phyloP scores from a whole-genome alignment of 1,140 invertebrate species.

The Aphis gossypii region DNA sequence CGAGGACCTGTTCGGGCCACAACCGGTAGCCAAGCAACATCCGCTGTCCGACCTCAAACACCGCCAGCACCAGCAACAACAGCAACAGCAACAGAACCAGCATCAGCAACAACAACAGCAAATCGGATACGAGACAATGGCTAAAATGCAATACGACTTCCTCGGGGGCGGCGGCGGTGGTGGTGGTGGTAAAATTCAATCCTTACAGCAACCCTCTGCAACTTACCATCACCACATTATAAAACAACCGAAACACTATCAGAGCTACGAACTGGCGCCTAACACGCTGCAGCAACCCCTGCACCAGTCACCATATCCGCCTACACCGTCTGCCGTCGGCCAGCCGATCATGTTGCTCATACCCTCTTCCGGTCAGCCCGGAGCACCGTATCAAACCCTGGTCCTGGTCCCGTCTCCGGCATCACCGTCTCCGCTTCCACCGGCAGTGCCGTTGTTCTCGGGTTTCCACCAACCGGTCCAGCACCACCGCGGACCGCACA shows the following conservation, averaged over 20 bases:
- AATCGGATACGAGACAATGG: neutral
- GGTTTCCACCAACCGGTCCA: constrained; percentile 7
- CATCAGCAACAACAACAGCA: constrained; percentile 11
- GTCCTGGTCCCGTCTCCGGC: constrained; percentile 13
- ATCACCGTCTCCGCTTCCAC: neutral
- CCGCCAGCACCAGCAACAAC: neutral
- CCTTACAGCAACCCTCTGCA: neutral
- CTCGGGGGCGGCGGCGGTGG: neutral
- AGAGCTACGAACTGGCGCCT: neutral
- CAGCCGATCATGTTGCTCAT: constrained; percentile 50
- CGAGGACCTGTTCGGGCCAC: neutral
- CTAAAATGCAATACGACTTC: constrained; percentile 1
- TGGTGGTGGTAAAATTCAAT: neutral
- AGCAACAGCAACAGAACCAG: neutral
- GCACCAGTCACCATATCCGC: neutral
- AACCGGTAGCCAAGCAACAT: neutral
- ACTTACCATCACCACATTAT: neutral
- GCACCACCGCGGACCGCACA: neutral
- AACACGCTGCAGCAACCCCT: neutral
- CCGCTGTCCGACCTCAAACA: neutral
- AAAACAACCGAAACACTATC: constrained; percentile 42
- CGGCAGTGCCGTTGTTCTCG: neutral
- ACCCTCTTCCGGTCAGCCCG: constrained; percentile 41
- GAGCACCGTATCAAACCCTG: constrained; percentile 27
- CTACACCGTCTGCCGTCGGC: neutral